Evolutionary conservation across 2,113 vertebrate species (phyloP).

Genomic region (Cynoglossus semilaevis): DNA sequence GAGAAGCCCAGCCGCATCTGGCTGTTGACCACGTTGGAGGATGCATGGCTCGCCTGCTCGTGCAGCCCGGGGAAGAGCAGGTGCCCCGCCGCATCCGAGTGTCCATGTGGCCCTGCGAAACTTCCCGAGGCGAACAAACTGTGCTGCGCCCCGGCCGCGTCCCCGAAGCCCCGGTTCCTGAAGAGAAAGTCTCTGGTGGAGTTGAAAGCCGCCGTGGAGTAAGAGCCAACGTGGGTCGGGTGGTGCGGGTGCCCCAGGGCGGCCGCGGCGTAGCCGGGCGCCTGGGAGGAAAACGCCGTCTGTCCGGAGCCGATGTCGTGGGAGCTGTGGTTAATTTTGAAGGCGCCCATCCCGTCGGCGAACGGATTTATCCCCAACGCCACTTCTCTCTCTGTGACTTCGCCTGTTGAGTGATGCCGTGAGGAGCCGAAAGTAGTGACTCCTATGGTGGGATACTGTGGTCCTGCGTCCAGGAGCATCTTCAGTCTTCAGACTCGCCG

Average conservation of each 20-base stretch:
- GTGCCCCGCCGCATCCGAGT: conserved; percentile 94
- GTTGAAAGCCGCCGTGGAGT: conserved; percentile 97
- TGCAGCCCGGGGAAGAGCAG: conserved; percentile 98
- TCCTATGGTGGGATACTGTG: conserved; percentile 98
- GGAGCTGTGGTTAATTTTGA: conserved; percentile 97
- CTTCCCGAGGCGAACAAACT: conserved; percentile 92
- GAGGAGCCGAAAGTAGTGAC: conserved; percentile 99
- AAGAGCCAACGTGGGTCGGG: conserved; percentile 95
- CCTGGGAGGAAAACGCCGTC: conserved; percentile 96
- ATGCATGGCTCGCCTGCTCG: conserved; percentile 93
- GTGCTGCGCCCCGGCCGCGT: conserved; percentile 92
- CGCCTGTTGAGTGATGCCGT: conserved; percentile 96
- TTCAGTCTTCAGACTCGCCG: conserved; percentile 77
- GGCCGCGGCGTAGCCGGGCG: conserved; percentile 93
- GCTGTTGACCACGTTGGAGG: conserved; percentile 95
- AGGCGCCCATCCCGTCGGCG: conserved; percentile 98
- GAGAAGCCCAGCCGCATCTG: conserved; percentile 98
- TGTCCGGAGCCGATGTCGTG: conserved; percentile 95
- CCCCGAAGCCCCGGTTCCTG: conserved; percentile 96
- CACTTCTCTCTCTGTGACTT: conserved; percentile 96
- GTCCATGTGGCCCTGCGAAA: conserved; percentile 91
- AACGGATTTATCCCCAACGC: conserved; percentile 98
- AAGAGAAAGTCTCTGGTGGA: conserved; percentile 99
- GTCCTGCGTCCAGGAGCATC: conserved; percentile 99
- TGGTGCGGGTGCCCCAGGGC: conserved; percentile 94